Evolutionary conservation across 1,140 invertebrate species (phyloP).

Genomic region (Drosophila kepulauana): DNA sequence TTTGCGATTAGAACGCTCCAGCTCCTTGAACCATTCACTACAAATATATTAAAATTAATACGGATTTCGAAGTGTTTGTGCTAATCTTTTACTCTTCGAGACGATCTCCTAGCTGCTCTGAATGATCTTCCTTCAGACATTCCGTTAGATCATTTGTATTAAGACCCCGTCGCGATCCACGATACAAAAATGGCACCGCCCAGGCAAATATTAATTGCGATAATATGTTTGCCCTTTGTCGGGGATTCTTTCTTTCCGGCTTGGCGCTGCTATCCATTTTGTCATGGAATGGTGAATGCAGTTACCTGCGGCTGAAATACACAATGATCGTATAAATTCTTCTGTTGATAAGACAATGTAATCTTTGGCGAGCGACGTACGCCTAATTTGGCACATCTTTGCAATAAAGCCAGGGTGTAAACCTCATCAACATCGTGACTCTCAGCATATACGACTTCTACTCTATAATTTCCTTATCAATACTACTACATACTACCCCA

Average conservation of each 20-base stretch:
- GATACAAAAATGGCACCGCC: conserved; percentile 79
- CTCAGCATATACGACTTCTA: not conserved
- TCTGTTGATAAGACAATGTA: conserved; percentile 19
- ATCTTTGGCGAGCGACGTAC: not conserved
- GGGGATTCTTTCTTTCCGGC: conserved; percentile 78
- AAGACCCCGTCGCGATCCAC: conserved; percentile 73
- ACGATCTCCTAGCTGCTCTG: conserved; percentile 79
- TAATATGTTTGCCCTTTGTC: conserved; percentile 74
- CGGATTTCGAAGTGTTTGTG: not conserved
- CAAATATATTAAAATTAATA: conserved; percentile 29
- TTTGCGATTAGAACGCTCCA: conserved; percentile 76
- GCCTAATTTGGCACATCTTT: conserved; percentile 10
- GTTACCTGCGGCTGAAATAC: conserved; percentile 16
- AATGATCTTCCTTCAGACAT: conserved; percentile 77
- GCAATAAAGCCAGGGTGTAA: conserved; percentile 10
- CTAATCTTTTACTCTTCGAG: conserved; percentile 77
- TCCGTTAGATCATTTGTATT: conserved; percentile 80
- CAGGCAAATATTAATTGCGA: conserved; percentile 84
- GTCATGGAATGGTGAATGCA: conserved; percentile 29
- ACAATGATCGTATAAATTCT: conserved; percentile 7
- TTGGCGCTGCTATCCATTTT: conserved; percentile 82
- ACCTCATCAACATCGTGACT: conserved; percentile 11
- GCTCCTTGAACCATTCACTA: conserved; percentile 86
- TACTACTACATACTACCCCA: not conserved
- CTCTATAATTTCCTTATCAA: conserved; percentile 27